These are phyloP conservation scores for Tetramorium alpestre DNA, from an alignment of 1,140 invertebrate genomes.

Conservation along the genomic window DNA sequence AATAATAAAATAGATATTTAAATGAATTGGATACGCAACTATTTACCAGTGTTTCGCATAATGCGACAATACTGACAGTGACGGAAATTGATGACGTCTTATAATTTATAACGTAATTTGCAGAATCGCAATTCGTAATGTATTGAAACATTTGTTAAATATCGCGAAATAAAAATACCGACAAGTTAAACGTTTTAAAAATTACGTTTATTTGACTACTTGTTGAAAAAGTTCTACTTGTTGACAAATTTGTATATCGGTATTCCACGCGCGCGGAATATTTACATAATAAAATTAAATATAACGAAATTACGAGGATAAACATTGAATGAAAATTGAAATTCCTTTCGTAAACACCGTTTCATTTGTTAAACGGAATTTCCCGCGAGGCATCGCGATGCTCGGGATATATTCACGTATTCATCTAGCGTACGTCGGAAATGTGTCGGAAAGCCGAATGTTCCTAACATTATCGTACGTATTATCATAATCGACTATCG, in stretches of 20 bases:
- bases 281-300: slow-evolving; percentile 18
- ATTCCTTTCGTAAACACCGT: not conserved
- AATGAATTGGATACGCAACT: not conserved
- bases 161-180: not conserved
- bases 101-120: not conserved
- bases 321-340: slow-evolving; percentile 2
- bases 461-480: slow-evolving; percentile 20
- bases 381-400: not conserved
- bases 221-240: not conserved
- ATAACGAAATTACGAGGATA: not conserved
- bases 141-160: not conserved
- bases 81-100: not conserved
- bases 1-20: not conserved
- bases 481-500: slow-evolving; percentile 55
- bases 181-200: not conserved
- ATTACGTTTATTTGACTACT: not conserved
- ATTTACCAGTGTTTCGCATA: not conserved
- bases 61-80: too few relatives aligned
- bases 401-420: not conserved
- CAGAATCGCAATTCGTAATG: not conserved
- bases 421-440: slow-evolving; percentile 2
- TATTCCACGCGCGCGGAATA: not conserved
- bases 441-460: slow-evolving; percentile 19
- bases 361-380: not conserved
- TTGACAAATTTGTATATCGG: not conserved